Percentiles rank a stretch among this genome's conserved stretches.
Evolutionary conservation across 53 echinoderm and acorn worm species (phyloP).

Genomic region (Echinometra lucunter): DNA sequence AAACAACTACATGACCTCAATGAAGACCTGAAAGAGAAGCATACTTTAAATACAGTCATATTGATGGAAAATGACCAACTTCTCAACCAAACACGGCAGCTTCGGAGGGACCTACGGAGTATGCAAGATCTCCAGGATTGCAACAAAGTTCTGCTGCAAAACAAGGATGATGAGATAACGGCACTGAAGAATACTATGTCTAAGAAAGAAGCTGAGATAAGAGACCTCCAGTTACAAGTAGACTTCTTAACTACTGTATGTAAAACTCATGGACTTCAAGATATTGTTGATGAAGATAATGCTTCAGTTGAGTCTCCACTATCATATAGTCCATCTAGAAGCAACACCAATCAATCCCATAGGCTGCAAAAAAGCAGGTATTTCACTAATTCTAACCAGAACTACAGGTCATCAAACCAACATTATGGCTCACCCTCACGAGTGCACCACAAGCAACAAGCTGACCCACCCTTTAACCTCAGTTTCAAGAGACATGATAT

Average conservation of each 20-base stretch:
- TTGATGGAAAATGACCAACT: constrained; percentile 8
- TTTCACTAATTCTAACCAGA: neutral
- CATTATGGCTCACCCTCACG: no score
- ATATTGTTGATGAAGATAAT: neutral
- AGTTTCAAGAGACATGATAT: neutral
- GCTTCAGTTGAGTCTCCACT: neutral
- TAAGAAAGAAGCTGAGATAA: neutral
- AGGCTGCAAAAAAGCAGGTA: neutral
- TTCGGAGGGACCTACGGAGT: neutral
- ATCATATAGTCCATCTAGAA: neutral
- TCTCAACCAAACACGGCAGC: neutral
- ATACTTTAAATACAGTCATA: neutral
- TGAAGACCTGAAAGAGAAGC: no score
- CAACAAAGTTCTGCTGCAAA: neutral
- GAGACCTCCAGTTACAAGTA: neutral
- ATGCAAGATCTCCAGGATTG: neutral
- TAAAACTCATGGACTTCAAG: neutral
- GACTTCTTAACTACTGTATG: neutral
- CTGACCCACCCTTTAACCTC: neutral
- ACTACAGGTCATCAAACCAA: neutral
- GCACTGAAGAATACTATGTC: neutral
- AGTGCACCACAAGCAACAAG: no score
- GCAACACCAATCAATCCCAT: neutral
- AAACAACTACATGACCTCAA: neutral
- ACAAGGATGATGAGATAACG: neutral